Conservation (phyloP, 1,140 invertebrate species). For the Muscidifurax raptorellus region DNA sequence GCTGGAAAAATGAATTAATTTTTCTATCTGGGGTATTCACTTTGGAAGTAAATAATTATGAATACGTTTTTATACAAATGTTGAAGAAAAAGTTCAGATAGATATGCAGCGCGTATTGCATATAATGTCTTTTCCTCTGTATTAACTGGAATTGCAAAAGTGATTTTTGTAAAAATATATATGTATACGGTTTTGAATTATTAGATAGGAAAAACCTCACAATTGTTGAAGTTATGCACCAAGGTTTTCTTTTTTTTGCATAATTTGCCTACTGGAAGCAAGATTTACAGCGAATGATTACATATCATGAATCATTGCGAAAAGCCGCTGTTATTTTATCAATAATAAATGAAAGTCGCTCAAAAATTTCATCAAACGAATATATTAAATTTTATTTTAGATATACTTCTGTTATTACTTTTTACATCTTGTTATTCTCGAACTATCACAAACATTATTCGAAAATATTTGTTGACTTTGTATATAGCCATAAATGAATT, state of each 20-base stretch:
- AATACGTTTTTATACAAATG: constrained; percentile 42
- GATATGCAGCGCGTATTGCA: constrained; percentile 7
- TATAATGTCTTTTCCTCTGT: constrained; percentile 32
- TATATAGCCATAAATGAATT: constrained; percentile 18
- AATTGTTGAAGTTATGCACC: not conserved
- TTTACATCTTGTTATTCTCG: constrained; percentile 1
- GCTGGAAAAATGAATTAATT: constrained; percentile 31
- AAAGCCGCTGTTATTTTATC: constrained; percentile 16
- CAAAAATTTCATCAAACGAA: constrained; percentile 24
- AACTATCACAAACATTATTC: constrained; percentile 2
- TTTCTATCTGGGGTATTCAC: constrained; percentile 23
- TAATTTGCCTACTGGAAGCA: not conserved
- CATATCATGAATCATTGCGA: not conserved
- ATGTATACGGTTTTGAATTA: constrained; percentile 4
- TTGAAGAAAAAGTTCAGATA: constrained; percentile 43
- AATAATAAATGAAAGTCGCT: constrained; percentile 26
- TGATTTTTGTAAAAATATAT: constrained; percentile 36
- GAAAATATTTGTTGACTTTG: constrained; percentile 28
- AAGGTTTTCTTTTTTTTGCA: not conserved
- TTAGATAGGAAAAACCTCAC: not conserved
- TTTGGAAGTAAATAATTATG: constrained; percentile 6
- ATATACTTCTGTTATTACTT: constrained; percentile 13
- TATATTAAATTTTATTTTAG: constrained; percentile 28
- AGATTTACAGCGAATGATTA: not conserved
- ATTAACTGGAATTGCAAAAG: constrained; percentile 45